Base-by-base conservation (phyloP, 2,888 invertebrate genomes). In the Lasioglossum vierecki region DNA sequence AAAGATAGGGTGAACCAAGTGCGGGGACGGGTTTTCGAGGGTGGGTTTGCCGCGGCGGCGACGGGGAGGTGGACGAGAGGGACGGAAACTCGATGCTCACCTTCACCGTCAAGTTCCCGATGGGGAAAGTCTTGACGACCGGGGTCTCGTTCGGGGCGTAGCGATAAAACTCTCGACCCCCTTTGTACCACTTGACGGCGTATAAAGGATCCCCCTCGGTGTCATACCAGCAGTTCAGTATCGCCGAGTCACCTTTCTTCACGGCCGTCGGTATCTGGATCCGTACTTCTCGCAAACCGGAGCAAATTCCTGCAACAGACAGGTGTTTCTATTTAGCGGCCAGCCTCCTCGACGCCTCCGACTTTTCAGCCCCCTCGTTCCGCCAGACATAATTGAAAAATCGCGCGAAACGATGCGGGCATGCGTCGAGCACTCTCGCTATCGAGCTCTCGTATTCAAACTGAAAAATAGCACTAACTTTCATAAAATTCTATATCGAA, bases 101-200 rank as follows among this genome's bases (percentile, higher is more conserved):
- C 91, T 94, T 93, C 85, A 95, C 94, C 86, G 91, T 92, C 88
- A 94, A 89, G 87, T 92, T 93, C 80, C 92, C 94, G 88, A 94
- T 92, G 81, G 92, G 91, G 90, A 94, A 95, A 74, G 92, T 94
- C 91, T 94, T 94, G 83, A 93, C 91, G 79, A 92, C 88, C 81
- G 95, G 95, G 80, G 82, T 92, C 86, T 94, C 95, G 85, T 92
- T 93, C 76, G 95, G 95, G 66, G 94, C 93, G 84, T 93, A 95
- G 83, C 94, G 94, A 92, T 94, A 95, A 92, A 95, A 95, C 91
- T 95, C 95, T 80, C 92, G 92, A 81, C 92, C 91, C 83, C 92
- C 93, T 91, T 95, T 95, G 92, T 95, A 95, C 95, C 95, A 95
- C 91, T 95, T 95, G 89, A 95, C 95, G 83, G 93, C 91, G 88